Percentiles rank a stretch among this genome's conserved stretches.
phyloP scores from a whole-genome alignment of 2,113 vertebrate species.

The Ardeotis arabs region DNA sequence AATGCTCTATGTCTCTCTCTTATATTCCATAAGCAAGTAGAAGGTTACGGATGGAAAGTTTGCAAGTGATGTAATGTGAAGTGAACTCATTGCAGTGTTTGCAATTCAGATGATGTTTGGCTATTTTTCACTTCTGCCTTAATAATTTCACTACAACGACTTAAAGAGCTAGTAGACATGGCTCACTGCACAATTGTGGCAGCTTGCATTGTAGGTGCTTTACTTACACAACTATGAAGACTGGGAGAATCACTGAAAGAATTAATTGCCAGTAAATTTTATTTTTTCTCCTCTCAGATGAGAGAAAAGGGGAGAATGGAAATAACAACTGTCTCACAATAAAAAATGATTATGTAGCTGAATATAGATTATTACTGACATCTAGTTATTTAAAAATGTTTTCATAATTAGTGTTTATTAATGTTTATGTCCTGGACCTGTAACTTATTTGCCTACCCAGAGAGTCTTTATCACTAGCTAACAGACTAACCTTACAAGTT shows the following conservation, averaged over 20 bases:
- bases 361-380: not conserved
- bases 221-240: not conserved
- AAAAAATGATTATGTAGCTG: not conserved
- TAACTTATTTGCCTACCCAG: slow-evolving; percentile 42
- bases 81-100: not conserved
- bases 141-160: not conserved
- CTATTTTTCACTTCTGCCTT: not conserved
- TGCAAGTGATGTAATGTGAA: not conserved
- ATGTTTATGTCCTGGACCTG: not conserved
- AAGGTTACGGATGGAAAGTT: not conserved
- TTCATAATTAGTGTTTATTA: not conserved
- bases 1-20: not conserved
- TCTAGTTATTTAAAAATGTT: not conserved
- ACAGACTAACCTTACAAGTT: slow-evolving; percentile 54
- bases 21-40: not conserved
- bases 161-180: not conserved
- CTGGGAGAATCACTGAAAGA: not conserved
- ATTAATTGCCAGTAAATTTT: not conserved
- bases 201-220: not conserved
- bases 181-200: not conserved
- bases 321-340: not conserved
- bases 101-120: not conserved
- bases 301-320: not conserved
- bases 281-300: not conserved
- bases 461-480: slow-evolving; percentile 56